Evolutionary conservation across 1,140 invertebrate species (phyloP).

Genomic region (Drosophila grimshawi): DNA sequence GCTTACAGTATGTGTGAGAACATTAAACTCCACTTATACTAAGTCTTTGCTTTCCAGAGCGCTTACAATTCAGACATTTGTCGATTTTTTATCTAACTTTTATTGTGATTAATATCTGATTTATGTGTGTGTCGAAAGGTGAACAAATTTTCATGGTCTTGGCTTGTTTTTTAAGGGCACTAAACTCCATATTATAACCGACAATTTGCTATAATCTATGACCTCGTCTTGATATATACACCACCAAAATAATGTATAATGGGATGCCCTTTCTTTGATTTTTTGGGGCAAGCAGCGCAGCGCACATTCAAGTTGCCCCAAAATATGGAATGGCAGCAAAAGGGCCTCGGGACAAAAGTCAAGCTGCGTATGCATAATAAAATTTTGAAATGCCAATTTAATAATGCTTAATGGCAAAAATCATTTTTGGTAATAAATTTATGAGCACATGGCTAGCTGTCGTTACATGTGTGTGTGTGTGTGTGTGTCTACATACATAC

Average conservation of each 20-base stretch:
- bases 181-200: neutral
- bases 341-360: constrained; percentile 46
- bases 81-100: no score
- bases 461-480: neutral
- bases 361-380: constrained; percentile 55
- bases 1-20: no score
- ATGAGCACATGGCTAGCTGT: constrained; percentile 57
- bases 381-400: constrained; percentile 77
- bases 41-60: no score
- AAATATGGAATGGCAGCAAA: neutral
- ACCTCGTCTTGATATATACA: neutral
- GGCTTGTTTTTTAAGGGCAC: neutral
- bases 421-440: constrained; percentile 80
- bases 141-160: neutral
- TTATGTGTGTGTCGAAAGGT: neutral
- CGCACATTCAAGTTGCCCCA: constrained; percentile 5
- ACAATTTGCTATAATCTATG: neutral
- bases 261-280: neutral
- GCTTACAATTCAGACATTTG: no score
- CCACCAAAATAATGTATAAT: constrained; percentile 22
- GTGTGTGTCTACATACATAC: neutral
- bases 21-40: no score
- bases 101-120: neutral
- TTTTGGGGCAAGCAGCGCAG: neutral
- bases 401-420: constrained; percentile 80